phyloP scores from a whole-genome alignment of 2,888 invertebrate genomes.

The Lasiommata megera region DNA sequence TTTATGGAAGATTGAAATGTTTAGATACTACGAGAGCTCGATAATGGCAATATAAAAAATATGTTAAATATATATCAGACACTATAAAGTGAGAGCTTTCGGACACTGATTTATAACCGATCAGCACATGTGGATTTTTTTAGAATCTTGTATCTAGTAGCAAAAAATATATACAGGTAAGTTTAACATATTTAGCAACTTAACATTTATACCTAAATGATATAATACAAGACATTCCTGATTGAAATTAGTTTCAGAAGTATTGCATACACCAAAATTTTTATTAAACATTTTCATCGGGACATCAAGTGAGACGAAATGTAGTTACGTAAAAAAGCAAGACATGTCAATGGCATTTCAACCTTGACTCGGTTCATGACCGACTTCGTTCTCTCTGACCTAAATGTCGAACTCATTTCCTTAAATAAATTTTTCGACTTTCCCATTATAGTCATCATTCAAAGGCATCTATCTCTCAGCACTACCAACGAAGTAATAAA shows the following conservation, averaged over 20 bases:
- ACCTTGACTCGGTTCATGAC: conserved; percentile 12
- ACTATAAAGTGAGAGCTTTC: no score
- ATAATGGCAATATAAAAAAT: no score
- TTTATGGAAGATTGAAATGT: no score
- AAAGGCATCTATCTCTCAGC: background rate
- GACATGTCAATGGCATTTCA: conserved; percentile 12
- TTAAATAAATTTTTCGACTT: conserved; percentile 1
- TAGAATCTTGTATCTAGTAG: no score
- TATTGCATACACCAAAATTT: background rate
- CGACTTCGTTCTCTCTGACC: conserved; percentile 7
- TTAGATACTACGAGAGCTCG: no score
- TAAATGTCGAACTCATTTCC: conserved; percentile 11
- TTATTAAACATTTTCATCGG: background rate
- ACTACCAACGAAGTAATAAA: background rate
- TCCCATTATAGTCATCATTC: background rate
- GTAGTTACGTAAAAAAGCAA: conserved; percentile 8
- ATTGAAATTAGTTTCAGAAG: background rate
- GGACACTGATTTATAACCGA: no score
- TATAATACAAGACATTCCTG: background rate
- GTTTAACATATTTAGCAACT: no score
- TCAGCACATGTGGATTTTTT: no score
- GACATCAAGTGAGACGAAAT: conserved; percentile 2
- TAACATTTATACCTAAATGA: no score
- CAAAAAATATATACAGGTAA: no score
- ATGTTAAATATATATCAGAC: no score